These are phyloP conservation scores for Pammene fasciana DNA, from an alignment of 2,888 invertebrate species.

Conservation along the genomic window DNA sequence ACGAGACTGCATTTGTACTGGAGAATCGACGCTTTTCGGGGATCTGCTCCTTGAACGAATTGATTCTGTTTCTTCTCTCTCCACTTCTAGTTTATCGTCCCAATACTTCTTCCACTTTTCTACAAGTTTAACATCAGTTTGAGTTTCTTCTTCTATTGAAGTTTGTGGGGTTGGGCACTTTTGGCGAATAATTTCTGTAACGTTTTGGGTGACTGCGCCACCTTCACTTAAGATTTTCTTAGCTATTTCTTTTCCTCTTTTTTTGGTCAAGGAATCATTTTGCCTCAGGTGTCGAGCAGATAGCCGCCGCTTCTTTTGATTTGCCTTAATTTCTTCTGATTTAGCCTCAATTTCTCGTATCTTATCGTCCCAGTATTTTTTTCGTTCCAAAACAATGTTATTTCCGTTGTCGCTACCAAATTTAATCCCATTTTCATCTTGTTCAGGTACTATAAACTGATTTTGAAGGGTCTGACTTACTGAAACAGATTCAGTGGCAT, in stretches of 20 bases:
- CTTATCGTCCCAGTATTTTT: conserved; percentile 80
- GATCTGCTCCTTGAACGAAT: conserved; percentile 49
- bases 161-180: conserved; percentile 41
- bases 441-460: conserved; percentile 44
- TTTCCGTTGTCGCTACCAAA: conserved; percentile 60
- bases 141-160: conserved; percentile 44
- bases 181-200: conserved; percentile 45
- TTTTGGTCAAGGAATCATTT: conserved; percentile 74
- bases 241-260: conserved; percentile 72
- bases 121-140: conserved; percentile 60
- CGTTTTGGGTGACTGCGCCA: conserved; percentile 50
- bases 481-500: conserved; percentile 81
- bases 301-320: conserved; percentile 64
- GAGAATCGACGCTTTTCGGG: conserved; percentile 44
- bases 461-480: conserved; percentile 77
- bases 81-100: conserved; percentile 69
- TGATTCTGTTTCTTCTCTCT: conserved; percentile 52
- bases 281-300: conserved; percentile 66
- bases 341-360: conserved; percentile 75
- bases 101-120: conserved; percentile 76
- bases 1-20: conserved; percentile 35
- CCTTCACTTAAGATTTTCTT: conserved; percentile 66
- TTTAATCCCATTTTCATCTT: conserved; percentile 55
- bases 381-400: conserved; percentile 76
- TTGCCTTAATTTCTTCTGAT: conserved; percentile 62